These are phyloP conservation scores for Musca domestica DNA, from an alignment of 1,140 invertebrate genomes.

Conservation along the genomic window DNA sequence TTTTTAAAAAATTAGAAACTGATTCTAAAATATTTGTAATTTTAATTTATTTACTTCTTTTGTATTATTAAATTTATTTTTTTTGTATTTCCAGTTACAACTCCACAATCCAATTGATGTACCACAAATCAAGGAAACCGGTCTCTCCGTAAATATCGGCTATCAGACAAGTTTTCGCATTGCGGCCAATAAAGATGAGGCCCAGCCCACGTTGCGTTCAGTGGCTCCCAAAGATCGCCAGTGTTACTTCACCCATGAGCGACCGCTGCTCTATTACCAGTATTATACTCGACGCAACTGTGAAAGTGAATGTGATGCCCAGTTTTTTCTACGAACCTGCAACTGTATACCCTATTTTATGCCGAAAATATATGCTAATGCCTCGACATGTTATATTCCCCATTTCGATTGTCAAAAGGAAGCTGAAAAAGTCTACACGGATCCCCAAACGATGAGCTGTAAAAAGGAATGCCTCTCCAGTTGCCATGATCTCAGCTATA, in stretches of 20 bases:
- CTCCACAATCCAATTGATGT: constrained; percentile 49
- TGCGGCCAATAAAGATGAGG: constrained; percentile 36
- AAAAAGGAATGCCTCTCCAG: constrained; percentile 62
- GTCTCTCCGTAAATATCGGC: constrained; percentile 39
- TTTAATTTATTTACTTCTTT: too few species aligned
- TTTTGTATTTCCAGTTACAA: constrained; percentile 31
- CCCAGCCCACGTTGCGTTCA: constrained; percentile 29
- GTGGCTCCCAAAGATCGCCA: constrained; percentile 38
- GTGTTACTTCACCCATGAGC: constrained; percentile 45
- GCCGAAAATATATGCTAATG: constrained; percentile 53
- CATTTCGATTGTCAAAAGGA: constrained; percentile 35
- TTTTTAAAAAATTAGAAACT: neutral
- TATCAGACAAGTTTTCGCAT: constrained; percentile 40
- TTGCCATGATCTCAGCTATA: constrained; percentile 66
- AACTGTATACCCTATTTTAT: constrained; percentile 69
- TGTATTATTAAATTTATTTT: neutral
- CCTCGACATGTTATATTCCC: constrained; percentile 32
- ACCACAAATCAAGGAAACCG: constrained; percentile 43
- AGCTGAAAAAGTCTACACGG: constrained; percentile 31
- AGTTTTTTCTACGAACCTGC: constrained; percentile 63
- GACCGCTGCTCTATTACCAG: constrained; percentile 38
- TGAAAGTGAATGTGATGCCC: constrained; percentile 69
- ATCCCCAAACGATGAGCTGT: constrained; percentile 30
- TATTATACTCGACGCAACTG: constrained; percentile 60
- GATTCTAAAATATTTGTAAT: too few species aligned